These are phyloP conservation scores for Cathartes aura DNA, from an alignment of 2,113 vertebrate species.

Conservation along the genomic window DNA sequence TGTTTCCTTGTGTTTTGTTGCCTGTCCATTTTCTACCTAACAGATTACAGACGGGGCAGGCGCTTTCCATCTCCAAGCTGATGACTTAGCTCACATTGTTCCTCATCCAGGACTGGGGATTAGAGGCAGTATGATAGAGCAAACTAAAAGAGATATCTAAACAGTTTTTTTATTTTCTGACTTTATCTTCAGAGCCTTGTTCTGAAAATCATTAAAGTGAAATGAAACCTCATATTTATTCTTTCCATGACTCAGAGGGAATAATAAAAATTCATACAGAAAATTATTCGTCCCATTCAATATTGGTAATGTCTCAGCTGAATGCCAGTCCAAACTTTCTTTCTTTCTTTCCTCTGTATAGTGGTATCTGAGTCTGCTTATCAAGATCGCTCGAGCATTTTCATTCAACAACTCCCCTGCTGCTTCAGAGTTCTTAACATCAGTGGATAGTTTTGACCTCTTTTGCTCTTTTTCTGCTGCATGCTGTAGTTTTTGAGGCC, in stretches of 20 bases:
- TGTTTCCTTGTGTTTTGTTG: background rate
- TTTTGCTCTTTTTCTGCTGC: background rate
- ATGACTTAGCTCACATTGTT: background rate
- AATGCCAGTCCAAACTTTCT: background rate
- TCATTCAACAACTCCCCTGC: background rate
- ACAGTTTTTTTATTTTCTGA: background rate
- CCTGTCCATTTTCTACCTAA: background rate
- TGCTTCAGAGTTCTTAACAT: background rate
- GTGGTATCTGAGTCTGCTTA: background rate
- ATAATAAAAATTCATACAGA: constrained; percentile 16
- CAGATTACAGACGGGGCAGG: rapidly evolving
- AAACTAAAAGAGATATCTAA: background rate
- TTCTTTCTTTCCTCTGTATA: background rate
- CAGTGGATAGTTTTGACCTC: background rate
- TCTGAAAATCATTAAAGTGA: constrained; percentile 21
- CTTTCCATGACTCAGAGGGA: background rate
- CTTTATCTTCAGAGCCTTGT: background rate
- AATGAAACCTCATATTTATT: constrained; percentile 33
- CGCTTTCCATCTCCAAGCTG: background rate
- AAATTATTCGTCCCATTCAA: background rate
- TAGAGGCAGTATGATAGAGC: background rate
- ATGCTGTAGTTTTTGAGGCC: background rate
- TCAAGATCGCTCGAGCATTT: background rate
- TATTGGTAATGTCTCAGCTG: background rate
- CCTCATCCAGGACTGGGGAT: background rate